phyloP scores from a whole-genome alignment of 1,140 invertebrate genomes.

The Aphidius gifuensis region DNA sequence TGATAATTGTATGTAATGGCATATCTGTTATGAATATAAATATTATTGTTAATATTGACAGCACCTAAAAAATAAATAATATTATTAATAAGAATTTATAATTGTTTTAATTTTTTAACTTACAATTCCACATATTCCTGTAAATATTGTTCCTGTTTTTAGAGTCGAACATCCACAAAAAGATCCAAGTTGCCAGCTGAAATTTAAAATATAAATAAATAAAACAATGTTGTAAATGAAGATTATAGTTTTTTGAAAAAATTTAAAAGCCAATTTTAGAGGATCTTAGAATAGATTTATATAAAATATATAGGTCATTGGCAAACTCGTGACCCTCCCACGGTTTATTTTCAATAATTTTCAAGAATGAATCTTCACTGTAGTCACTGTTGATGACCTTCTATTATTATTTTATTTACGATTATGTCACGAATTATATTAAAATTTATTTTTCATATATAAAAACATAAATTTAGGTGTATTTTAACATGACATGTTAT shows the following conservation, averaged over 20 bases:
- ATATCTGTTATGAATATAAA: constrained; percentile 57
- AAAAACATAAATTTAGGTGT: neutral
- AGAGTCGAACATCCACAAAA: constrained; percentile 69
- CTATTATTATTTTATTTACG: constrained; percentile 29
- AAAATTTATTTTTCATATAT: no score
- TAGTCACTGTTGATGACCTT: constrained; percentile 33
- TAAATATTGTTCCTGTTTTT: constrained; percentile 67
- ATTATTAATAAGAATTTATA: neutral
- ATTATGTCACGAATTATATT: neutral
- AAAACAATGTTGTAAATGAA: constrained; percentile 2
- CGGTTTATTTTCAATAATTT: constrained; percentile 29
- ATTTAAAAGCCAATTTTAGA: neutral
- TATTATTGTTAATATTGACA: constrained; percentile 60
- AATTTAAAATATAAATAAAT: neutral
- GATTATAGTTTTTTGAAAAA: neutral
- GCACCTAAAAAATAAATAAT: constrained; percentile 48
- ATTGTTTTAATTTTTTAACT: neutral
- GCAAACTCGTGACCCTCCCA: constrained; percentile 22
- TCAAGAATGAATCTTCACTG: constrained; percentile 17
- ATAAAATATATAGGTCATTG: constrained; percentile 37
- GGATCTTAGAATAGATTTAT: constrained; percentile 10
- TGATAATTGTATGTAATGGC: constrained; percentile 69
- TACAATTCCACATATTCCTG: constrained; percentile 49
- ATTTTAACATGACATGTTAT: neutral
- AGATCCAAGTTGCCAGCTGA: constrained; percentile 45